A percentile compares a stretch with the other conserved stretches of the same genome.
phyloP scores from a whole-genome alignment of 53 echinoderm and acorn worm species.

The Patiria pectinifera region DNA sequence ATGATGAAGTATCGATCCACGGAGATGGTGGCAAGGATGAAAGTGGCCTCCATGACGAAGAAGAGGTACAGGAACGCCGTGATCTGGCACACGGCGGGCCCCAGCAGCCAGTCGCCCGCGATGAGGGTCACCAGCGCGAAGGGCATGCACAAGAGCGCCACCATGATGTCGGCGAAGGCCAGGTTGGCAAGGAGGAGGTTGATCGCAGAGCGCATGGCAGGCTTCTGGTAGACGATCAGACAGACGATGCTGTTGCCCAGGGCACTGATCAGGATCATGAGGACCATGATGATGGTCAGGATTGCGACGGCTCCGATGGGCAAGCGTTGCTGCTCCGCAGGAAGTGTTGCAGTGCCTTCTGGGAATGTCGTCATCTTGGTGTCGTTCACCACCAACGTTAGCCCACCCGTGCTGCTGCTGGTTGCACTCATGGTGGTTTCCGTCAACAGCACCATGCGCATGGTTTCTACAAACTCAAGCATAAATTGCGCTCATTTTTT shows the following conservation, averaged over 20 bases:
- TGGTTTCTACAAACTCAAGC: not conserved
- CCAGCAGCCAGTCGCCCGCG: conserved; percentile 73
- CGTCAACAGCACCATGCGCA: not conserved
- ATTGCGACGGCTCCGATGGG: conserved; percentile 70
- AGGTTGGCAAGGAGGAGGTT: conserved; percentile 98
- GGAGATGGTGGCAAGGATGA: conserved; percentile 92
- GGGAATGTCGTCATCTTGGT: not conserved
- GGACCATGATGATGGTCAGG: conserved; percentile 78
- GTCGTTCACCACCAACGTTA: not conserved
- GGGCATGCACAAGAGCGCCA: conserved; percentile 89
- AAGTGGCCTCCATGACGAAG: conserved; percentile 86
- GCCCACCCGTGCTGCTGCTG: not conserved
- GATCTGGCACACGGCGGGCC: conserved; percentile 74
- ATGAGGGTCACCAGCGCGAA: conserved; percentile 85
- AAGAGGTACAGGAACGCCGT: conserved; percentile 86
- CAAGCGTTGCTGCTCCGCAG: not conserved
- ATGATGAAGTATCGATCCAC: conserved; percentile 98
- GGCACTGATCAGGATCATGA: conserved; percentile 88
- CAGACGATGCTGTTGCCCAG: conserved; percentile 98
- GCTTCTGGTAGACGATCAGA: conserved; percentile 98
- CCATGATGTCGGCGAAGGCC: conserved; percentile 98
- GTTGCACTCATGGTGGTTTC: not conserved
- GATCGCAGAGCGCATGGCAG: conserved; percentile 99
- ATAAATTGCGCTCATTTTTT: not conserved
- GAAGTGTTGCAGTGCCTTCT: not conserved